These are phyloP conservation scores for Myodes glareolus DNA, from an alignment of 2,113 vertebrate species.

Conservation along the genomic window DNA sequence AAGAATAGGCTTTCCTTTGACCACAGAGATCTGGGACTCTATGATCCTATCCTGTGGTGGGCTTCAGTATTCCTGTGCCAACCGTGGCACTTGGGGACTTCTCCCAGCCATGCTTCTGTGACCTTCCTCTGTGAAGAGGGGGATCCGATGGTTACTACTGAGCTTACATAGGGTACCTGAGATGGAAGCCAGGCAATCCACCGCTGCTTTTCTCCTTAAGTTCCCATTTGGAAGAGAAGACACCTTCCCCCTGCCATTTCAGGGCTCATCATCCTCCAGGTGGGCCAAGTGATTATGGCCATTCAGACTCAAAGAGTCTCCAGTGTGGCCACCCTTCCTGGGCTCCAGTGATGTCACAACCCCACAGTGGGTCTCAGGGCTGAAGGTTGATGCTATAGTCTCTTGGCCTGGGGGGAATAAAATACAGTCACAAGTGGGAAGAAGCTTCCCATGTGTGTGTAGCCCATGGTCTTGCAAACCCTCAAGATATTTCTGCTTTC, in stretches of 20 bases:
- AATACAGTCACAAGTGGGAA: not conserved
- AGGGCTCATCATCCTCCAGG: not conserved
- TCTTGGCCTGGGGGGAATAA: not conserved
- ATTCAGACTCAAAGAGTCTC: not conserved
- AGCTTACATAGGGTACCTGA: not conserved
- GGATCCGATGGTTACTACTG: not conserved
- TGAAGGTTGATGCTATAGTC: not conserved
- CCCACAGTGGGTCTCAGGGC: not conserved
- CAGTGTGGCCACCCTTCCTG: not conserved
- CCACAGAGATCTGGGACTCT: not conserved
- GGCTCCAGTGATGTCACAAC: not conserved
- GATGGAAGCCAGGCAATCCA: too few relatives aligned
- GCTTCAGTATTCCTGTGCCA: not conserved
- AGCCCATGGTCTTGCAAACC: not conserved
- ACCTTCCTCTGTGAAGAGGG: not conserved
- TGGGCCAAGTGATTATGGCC: not conserved
- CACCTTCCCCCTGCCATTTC: not conserved
- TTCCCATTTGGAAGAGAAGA: not conserved
- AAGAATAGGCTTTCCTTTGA: not conserved
- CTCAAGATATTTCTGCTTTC: not conserved
- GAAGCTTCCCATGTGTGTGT: not conserved
- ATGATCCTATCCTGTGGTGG: not conserved
- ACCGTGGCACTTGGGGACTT: not conserved
- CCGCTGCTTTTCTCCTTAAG: not conserved
- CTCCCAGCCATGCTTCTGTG: too few relatives aligned